Percentiles rank a stretch among this genome's conserved stretches.
These are phyloP conservation scores for Drosophila nigromelanica DNA, from an alignment of 1,140 invertebrate genomes.

Conservation along the genomic window DNA sequence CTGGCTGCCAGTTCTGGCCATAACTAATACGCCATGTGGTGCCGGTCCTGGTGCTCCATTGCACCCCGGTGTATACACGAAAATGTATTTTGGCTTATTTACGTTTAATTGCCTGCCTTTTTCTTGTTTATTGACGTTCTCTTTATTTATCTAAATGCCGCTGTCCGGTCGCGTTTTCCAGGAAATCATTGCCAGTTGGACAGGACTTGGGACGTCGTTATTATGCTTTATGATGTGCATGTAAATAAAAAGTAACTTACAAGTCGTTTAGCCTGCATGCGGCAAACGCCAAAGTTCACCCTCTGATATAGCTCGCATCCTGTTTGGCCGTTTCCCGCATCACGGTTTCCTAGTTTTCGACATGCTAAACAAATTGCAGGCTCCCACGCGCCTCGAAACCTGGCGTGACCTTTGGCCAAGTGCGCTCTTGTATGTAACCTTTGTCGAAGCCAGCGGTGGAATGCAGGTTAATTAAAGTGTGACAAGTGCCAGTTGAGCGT, in stretches of 20 bases:
- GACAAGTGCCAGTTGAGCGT: slow-evolving; percentile 57
- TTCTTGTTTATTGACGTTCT: slow-evolving; percentile 38
- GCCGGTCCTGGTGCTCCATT: slow-evolving; percentile 24
- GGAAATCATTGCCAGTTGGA: slow-evolving; percentile 44
- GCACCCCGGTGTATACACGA: slow-evolving; percentile 45
- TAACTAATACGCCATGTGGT: slow-evolving; percentile 49
- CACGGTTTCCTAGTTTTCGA: background rate
- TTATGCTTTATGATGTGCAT: slow-evolving; percentile 53
- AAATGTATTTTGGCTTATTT: slow-evolving; percentile 58
- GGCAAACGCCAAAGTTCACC: slow-evolving; percentile 52
- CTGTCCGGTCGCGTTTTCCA: slow-evolving; percentile 32
- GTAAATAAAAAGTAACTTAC: slow-evolving; percentile 41
- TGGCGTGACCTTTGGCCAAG: slow-evolving; percentile 47
- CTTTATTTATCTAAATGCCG: slow-evolving; percentile 48
- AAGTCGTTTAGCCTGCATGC: background rate
- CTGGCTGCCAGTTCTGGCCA: slow-evolving; percentile 14
- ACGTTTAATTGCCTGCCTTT: slow-evolving; percentile 58
- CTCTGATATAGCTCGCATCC: slow-evolving; percentile 3
- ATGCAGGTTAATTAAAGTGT: slow-evolving; percentile 64
- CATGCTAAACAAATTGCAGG: background rate
- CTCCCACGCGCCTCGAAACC: background rate
- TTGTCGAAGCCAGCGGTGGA: background rate
- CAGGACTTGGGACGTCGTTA: slow-evolving; percentile 7
- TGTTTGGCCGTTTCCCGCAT: background rate
- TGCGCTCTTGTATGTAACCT: background rate